These are phyloP conservation scores for Gymnothorax reevesii DNA, from an alignment of 2,797 vertebrate species.

Conservation along the genomic window DNA sequence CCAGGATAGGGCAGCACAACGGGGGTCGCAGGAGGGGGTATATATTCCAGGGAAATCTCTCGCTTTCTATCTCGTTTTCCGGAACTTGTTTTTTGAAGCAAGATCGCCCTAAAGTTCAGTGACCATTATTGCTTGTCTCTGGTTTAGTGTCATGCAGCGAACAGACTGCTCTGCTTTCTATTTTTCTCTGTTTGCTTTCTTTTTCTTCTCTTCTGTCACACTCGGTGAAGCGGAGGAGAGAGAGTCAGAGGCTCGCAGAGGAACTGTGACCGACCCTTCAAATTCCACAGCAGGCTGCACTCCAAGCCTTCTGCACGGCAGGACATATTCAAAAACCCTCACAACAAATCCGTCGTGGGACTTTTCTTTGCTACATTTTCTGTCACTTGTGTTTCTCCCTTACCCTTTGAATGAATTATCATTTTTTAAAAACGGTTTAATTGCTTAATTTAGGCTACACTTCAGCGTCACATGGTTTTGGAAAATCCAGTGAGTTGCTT, in stretches of 20 bases:
- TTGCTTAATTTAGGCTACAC: background rate
- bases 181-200: slow-evolving; percentile 56
- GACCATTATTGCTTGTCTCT: slow-evolving; percentile 73
- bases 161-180: slow-evolving; percentile 65
- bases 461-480: background rate
- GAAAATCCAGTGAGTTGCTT: background rate
- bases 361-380: background rate
- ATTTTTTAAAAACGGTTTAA: background rate
- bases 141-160: slow-evolving; percentile 71
- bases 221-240: slow-evolving; percentile 64
- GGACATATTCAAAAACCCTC: slow-evolving; percentile 41
- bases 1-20: slow-evolving; percentile 63
- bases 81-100: slow-evolving; percentile 76
- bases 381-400: background rate
- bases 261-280: slow-evolving; percentile 65
- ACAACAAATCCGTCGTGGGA: background rate
- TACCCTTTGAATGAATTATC: background rate
- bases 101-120: slow-evolving; percentile 77
- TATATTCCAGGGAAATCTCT: slow-evolving; percentile 69
- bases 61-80: slow-evolving; percentile 67
- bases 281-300: slow-evolving; percentile 66
- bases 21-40: slow-evolving; percentile 43
- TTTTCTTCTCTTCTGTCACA: slow-evolving; percentile 61
- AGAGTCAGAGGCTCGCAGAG: slow-evolving; percentile 59
- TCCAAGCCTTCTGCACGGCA: slow-evolving; percentile 63